Evolutionary conservation across 2,888 invertebrate genomes (phyloP).

Genomic region (Meloe dianella): DNA sequence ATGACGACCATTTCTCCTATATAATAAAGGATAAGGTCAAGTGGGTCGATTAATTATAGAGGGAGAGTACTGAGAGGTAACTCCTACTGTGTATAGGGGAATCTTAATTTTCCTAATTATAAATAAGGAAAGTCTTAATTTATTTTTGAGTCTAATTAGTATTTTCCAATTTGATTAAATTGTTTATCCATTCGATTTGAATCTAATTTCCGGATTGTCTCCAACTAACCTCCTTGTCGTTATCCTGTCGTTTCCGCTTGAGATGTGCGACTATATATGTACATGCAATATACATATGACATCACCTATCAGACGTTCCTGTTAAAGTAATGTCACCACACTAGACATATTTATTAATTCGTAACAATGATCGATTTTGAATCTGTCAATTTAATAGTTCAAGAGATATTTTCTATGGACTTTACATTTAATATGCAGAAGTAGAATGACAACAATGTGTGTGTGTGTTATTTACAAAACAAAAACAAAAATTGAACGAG

Average conservation of each 20-base stretch:
- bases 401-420: neutral
- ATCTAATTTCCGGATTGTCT: conserved; percentile 12
- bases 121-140: neutral
- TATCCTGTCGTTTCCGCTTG: conserved; percentile 11
- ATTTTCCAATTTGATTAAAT: conserved; percentile 1
- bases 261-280: conserved; percentile 3
- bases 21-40: too few species aligned
- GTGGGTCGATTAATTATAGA: too few species aligned
- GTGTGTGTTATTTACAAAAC: neutral
- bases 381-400: conserved; percentile 12
- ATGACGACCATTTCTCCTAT: too few species aligned
- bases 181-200: conserved; percentile 6
- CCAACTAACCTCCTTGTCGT: neutral
- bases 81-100: too few species aligned
- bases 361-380: conserved; percentile 12
- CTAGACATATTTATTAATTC: conserved; percentile 13
- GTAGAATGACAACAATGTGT: neutral
- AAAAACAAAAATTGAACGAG: neutral
- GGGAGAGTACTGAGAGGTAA: too few species aligned
- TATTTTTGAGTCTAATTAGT: neutral
- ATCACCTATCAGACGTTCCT: conserved; percentile 9
- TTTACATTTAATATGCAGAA: neutral
- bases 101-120: too few species aligned
- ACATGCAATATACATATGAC: conserved; percentile 7
- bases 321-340: conserved; percentile 11